Base-by-base conservation (phyloP, 23 tunicate genomes). In the Clavelina lepadiformis region DNA sequence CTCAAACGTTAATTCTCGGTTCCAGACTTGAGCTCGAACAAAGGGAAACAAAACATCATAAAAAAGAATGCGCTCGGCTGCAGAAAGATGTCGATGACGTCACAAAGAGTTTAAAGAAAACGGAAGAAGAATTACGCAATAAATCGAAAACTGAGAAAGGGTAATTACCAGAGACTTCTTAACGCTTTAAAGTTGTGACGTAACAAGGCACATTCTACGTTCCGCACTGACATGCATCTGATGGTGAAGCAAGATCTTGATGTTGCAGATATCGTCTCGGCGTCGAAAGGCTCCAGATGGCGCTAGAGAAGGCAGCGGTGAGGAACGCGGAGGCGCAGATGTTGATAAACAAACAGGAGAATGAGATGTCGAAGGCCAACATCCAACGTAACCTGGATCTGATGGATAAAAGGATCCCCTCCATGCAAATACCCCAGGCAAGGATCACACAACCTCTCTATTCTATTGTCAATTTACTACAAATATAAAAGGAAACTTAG, bases 231-330 rank as follows among this genome's bases (percentile, higher is more conserved):
- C n/a, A n/a, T n/a, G n/a, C n/a, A n/a, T n/a, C n/a, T n/a, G n/a
- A n/a, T n/a, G n/a, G n/a, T n/a, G n/a, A n/a, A n/a, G n/a, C n/a
- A n/a, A n/a, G n/a, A n/a, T n/a, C n/a, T n/a, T n/a, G n/a, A n/a
- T 30, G 60, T 69, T 22, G 19, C 31, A 86, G 95, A 0, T 86
- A 69, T 76, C 47, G 52, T 38, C 46, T 78, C 35, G 85, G 80
- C 27, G 74, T 78, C 3, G 95, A 86, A 38, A 56, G 95, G 36
- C 65, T 86, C 38, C 72, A 77, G 37, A 72, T 34, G 20, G 95
- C 75, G 18, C 71, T 86, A 18, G 85, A 86, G 46, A 78, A 78
- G 51, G 95, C 95, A 58, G 80, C 85, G 33, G 58, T 41, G 61
- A 59, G 83, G 1, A 86, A 78, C 75, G 51, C 73, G 4, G 80